Base-by-base conservation (phyloP, 2,888 invertebrate genomes). In the Sceliomorpha sp. region DNA sequence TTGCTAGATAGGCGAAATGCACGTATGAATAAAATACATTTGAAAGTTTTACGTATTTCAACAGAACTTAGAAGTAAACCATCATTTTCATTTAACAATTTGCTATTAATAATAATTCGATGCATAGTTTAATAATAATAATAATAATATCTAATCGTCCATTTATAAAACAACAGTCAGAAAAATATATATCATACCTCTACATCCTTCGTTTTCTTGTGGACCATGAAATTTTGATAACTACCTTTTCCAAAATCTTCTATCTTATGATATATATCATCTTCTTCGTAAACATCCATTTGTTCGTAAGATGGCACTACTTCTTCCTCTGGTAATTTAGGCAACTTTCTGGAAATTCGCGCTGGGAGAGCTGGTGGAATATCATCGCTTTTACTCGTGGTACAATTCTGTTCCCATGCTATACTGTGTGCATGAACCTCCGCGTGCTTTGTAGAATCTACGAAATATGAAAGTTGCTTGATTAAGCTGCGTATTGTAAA, bases 191-290 rank as follows among this genome's bases (percentile, higher is more conserved):
- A 71, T 4, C 63, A 48, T 2, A 63, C 68, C 12, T 36, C 13
- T 47, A 55, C 27, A 32, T 50, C 13, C 39, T 56, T 14, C 13
- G 20, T 40, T 48, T 51, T 9, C 26, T 67, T 64, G 5, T 7
- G 17, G 1, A 67, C 71, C 47, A 66, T 71, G 1, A 76, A 34
- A 55, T 83, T 82, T 24, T 81, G 79, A 56, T 85, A 85, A 5
- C 24, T 53, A 1, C 63, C 31, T 1, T 76, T 74, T 2, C 62
- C 64, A 9, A 85, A 50, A 14, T 88, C 87, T 27, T 88, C 86
- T 31, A 88, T 86, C 15, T 75, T 81, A 15, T 87, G 80, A 45
- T 87, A 87, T 53, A 86, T 79, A 4, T 82, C 83, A 10, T 86
- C 86, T 4, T 86, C 84, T 1, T 86, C 84, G 39, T 84, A 78